These are phyloP conservation scores for Ceyx cyanopectus DNA, from an alignment of 2,113 vertebrate species.

Conservation along the genomic window DNA sequence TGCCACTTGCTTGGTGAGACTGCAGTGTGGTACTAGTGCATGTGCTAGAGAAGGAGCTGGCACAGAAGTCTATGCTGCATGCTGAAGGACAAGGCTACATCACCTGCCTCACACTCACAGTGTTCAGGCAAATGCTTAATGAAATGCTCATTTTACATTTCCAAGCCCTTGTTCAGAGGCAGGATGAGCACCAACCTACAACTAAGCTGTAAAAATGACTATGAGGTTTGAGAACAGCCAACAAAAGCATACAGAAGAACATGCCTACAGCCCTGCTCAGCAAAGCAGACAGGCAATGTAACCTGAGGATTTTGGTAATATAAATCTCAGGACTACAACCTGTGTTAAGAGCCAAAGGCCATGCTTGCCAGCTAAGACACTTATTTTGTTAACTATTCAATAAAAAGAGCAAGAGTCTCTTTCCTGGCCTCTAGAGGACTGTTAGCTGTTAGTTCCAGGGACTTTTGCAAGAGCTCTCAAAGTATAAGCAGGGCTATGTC, in stretches of 20 bases:
- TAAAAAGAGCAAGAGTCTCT: not conserved
- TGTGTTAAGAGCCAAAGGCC: not conserved
- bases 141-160: not conserved
- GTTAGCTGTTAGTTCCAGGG: not conserved
- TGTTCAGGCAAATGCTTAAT: not conserved
- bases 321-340: not conserved
- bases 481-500: not conserved
- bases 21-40: fast-evolving
- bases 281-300: not conserved
- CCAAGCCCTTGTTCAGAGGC: not conserved
- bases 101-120: not conserved
- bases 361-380: not conserved
- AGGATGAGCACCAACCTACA: not conserved
- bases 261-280: not conserved
- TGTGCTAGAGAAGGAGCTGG: not conserved
- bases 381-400: not conserved
- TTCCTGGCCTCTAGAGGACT: not conserved
- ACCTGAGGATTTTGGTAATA: not conserved
- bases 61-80: not conserved
- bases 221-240: not conserved
- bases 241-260: not conserved
- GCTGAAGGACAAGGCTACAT: not conserved
- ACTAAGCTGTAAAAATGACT: not conserved
- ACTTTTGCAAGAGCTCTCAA: not conserved
- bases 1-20: fast-evolving